Percentiles rank a stretch among this genome's conserved stretches.
These are phyloP conservation scores for Odontomyia ornata DNA, from an alignment of 2,888 invertebrate species.

Conservation along the genomic window DNA sequence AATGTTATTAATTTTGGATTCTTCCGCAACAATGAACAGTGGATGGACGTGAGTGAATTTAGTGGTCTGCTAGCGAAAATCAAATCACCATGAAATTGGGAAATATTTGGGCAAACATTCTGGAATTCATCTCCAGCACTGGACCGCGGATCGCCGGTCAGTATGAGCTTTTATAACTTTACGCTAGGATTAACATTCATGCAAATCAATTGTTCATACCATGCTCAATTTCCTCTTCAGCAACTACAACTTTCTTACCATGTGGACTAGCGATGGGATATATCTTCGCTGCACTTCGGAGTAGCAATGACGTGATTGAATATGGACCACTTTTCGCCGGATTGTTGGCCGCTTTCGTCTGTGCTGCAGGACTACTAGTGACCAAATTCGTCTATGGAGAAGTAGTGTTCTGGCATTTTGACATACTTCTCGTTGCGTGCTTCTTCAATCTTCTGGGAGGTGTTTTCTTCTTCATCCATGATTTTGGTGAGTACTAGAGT, in stretches of 20 bases:
- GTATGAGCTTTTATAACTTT: neutral
- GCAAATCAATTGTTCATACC: neutral
- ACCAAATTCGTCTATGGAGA: conserved; percentile 56
- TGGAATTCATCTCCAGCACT: conserved; percentile 17
- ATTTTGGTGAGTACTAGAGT: conserved; percentile 55
- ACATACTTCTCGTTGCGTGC: conserved; percentile 54
- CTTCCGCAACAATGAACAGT: conserved; percentile 32
- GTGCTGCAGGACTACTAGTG: conserved; percentile 54
- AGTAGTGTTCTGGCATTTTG: conserved; percentile 58
- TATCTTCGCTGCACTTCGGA: conserved; percentile 57
- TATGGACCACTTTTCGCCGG: conserved; percentile 60
- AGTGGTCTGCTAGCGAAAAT: neutral
- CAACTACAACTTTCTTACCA: conserved; percentile 55
- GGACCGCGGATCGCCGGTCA: conserved; percentile 29
- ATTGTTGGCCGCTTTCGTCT: conserved; percentile 54
- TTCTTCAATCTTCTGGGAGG: conserved; percentile 58
- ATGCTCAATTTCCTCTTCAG: conserved; percentile 38
- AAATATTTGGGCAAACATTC: conserved; percentile 26
- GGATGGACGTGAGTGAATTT: conserved; percentile 11
- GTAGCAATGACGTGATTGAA: conserved; percentile 52
- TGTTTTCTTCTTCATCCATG: conserved; percentile 59
- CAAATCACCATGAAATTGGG: conserved; percentile 27
- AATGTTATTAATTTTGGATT: conserved; percentile 13
- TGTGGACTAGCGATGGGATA: conserved; percentile 60
- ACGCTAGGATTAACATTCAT: neutral